phyloP scores from a whole-genome alignment of 2,797 vertebrate species.

The Merluccius polli region DNA sequence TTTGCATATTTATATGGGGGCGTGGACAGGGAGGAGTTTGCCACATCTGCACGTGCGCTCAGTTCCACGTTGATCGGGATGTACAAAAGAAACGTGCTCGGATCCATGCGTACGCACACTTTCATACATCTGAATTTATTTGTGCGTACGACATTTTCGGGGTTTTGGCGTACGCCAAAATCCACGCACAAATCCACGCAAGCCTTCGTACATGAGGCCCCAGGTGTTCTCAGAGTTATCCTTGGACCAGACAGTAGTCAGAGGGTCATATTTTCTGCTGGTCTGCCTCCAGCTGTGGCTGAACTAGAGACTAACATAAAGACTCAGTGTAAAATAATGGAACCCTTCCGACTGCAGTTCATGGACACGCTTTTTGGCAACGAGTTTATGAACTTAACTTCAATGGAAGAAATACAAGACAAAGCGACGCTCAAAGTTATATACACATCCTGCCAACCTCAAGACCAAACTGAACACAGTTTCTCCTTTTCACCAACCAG shows the following conservation, averaged over 20 bases:
- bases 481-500: slow-evolving; percentile 9
- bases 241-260: slow-evolving; percentile 23
- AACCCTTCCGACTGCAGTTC: slow-evolving; percentile 21
- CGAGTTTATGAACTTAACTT: slow-evolving; percentile 36
- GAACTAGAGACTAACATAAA: slow-evolving; percentile 18
- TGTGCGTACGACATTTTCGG: too few relatives aligned
- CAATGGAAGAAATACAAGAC: slow-evolving; percentile 21
- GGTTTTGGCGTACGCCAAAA: too few relatives aligned
- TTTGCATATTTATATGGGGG: too few relatives aligned
- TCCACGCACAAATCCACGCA: too few relatives aligned
- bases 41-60: too few relatives aligned
- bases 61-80: too few relatives aligned
- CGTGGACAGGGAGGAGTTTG: too few relatives aligned
- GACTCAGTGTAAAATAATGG: slow-evolving; percentile 21
- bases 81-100: too few relatives aligned
- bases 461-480: neutral
- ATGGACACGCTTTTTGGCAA: slow-evolving; percentile 25
- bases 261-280: slow-evolving; percentile 25
- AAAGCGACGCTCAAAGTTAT: slow-evolving; percentile 17
- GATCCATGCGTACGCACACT: too few relatives aligned
- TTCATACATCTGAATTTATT: too few relatives aligned
- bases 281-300: slow-evolving; percentile 23
- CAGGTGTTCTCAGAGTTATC: slow-evolving; percentile 36
- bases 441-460: slow-evolving; percentile 7
- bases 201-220: too few relatives aligned